phyloP scores from a whole-genome alignment of 2,113 vertebrate species.

The Otocyon megalotis region DNA sequence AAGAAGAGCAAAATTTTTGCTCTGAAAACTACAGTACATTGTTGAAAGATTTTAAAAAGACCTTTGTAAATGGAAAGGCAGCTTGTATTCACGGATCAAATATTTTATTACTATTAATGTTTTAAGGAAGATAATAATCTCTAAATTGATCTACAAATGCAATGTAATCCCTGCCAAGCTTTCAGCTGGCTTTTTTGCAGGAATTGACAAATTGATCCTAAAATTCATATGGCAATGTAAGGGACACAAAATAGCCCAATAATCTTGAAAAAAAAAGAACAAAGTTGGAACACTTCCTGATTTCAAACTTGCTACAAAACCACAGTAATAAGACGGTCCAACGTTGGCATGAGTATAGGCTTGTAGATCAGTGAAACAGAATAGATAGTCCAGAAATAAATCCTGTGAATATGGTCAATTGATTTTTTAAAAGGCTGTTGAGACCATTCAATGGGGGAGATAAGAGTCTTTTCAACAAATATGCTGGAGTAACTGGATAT shows the following conservation, averaged over 20 bases:
- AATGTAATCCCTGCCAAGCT: background rate
- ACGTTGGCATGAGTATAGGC: fast-evolving
- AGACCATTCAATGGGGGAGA: too few species aligned
- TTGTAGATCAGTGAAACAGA: background rate
- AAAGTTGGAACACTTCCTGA: background rate
- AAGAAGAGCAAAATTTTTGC: background rate
- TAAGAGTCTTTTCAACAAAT: background rate
- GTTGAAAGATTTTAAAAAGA: background rate
- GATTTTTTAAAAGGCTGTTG: background rate
- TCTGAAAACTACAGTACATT: background rate
- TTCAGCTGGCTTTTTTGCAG: background rate
- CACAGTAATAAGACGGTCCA: too few species aligned
- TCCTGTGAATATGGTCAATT: background rate
- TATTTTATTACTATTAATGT: background rate
- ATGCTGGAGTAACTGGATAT: background rate
- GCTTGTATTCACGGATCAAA: background rate
- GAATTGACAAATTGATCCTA: background rate
- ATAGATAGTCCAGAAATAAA: background rate
- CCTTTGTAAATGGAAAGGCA: background rate
- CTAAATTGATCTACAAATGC: background rate
- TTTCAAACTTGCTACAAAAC: background rate
- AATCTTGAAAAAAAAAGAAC: background rate
- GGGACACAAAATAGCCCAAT: background rate
- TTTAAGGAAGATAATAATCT: background rate
- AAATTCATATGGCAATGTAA: background rate